phyloP scores from a whole-genome alignment of 1,140 invertebrate genomes.

The Neodiprion pinetum region DNA sequence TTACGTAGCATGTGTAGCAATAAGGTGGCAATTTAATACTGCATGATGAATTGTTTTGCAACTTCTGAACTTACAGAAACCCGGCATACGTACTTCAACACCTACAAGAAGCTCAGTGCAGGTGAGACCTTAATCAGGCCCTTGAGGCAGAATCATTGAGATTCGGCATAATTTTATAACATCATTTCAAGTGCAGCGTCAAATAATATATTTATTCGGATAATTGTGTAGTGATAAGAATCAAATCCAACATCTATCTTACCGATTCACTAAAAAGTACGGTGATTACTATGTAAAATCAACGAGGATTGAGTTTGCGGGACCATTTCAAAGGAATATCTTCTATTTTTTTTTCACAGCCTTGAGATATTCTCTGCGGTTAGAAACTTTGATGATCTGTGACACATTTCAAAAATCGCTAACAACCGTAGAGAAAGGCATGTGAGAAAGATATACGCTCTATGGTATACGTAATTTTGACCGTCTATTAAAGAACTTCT shows the following conservation, averaged over 20 bases:
- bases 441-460: no score
- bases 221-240: background rate
- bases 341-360: no score
- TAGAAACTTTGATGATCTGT: no score
- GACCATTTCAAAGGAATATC: no score
- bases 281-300: no score
- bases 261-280: background rate
- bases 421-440: no score
- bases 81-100: constrained; percentile 48
- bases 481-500: no score
- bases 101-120: constrained; percentile 53
- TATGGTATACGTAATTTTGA: no score
- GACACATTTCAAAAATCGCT: no score
- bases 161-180: background rate
- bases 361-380: no score
- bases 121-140: constrained; percentile 48
- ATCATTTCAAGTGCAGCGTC: background rate
- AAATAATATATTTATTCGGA: background rate
- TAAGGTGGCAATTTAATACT: background rate
- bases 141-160: background rate
- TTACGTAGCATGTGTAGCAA: background rate
- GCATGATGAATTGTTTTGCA: constrained; percentile 35
- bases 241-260: background rate
- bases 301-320: no score
- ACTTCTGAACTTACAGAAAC: constrained; percentile 53